Percentiles rank a stretch among this genome's conserved stretches.
These are phyloP conservation scores for Chorisops tibialis DNA, from an alignment of 2,888 invertebrate species.

Conservation along the genomic window DNA sequence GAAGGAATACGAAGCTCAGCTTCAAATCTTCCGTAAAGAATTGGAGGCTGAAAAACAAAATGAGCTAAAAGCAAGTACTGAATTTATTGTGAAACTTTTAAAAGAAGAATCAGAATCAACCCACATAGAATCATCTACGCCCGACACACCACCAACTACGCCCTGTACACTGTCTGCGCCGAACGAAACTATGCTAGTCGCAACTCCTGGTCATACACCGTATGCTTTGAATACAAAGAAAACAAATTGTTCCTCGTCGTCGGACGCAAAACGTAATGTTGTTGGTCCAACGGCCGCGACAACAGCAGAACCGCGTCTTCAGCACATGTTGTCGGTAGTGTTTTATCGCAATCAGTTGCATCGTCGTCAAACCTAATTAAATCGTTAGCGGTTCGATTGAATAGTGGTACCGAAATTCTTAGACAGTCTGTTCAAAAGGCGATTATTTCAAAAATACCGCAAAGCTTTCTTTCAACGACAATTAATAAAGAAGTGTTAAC, in stretches of 20 bases:
- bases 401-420: constrained; percentile 45
- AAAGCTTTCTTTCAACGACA: constrained; percentile 15
- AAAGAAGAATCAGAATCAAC: neutral
- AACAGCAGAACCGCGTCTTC: too few relatives aligned
- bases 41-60: constrained; percentile 56
- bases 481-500: constrained; percentile 33
- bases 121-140: neutral
- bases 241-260: constrained; percentile 10
- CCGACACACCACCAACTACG: neutral
- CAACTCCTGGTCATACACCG: constrained; percentile 37
- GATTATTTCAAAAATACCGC: constrained; percentile 43
- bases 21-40: constrained; percentile 52
- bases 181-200: constrained; percentile 35
- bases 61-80: constrained; percentile 26
- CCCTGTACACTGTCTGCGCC: too few relatives aligned
- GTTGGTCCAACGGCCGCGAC: neutral
- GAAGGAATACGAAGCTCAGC: constrained; percentile 69
- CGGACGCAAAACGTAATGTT: neutral
- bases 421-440: constrained; percentile 50
- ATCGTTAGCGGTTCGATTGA: constrained; percentile 44
- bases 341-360: constrained; percentile 19
- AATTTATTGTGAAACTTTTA: constrained; percentile 16
- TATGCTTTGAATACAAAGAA: constrained; percentile 32
- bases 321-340: constrained; percentile 12
- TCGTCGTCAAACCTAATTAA: constrained; percentile 28